Conservation (phyloP, 2,113 vertebrate species). For the Boleophthalmus pectinirostris region DNA sequence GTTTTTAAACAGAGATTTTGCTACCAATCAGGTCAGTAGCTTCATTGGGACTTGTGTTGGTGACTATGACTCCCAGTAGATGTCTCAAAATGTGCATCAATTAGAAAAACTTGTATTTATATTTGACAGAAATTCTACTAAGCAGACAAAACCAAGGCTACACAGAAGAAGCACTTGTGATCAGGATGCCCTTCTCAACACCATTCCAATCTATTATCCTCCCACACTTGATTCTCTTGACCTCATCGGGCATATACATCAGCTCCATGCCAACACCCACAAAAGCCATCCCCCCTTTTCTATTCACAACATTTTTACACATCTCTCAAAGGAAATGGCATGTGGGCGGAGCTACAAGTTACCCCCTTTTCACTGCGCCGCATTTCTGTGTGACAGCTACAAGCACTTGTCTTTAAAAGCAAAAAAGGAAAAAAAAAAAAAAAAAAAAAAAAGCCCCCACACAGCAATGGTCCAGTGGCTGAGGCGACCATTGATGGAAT, state of each 20-base stretch:
- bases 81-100: too few species aligned
- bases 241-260: constrained; percentile 23
- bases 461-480: constrained; percentile 43
- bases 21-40: too few species aligned
- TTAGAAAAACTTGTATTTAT: not conserved
- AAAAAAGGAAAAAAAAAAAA: not conserved
- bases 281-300: constrained; percentile 27
- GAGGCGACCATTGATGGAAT: constrained; percentile 67
- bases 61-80: too few species aligned
- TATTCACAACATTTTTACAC: constrained; percentile 21
- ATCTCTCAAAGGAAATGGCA: constrained; percentile 12
- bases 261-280: constrained; percentile 38
- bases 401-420: constrained; percentile 17
- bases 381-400: constrained; percentile 30
- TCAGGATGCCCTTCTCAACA: not conserved
- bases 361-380: constrained; percentile 14
- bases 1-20: too few species aligned
- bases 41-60: too few species aligned
- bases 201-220: not conserved
- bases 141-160: not conserved
- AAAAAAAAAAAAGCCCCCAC: constrained; percentile 10
- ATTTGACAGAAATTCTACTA: not conserved
- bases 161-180: not conserved
- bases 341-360: constrained; percentile 5
- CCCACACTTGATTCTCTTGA: not conserved